Evolutionary conservation across 2,888 invertebrate genomes (phyloP), one percentile per base, ranked within the genome.

Genomic region (Drosophila mettleri): DNA sequence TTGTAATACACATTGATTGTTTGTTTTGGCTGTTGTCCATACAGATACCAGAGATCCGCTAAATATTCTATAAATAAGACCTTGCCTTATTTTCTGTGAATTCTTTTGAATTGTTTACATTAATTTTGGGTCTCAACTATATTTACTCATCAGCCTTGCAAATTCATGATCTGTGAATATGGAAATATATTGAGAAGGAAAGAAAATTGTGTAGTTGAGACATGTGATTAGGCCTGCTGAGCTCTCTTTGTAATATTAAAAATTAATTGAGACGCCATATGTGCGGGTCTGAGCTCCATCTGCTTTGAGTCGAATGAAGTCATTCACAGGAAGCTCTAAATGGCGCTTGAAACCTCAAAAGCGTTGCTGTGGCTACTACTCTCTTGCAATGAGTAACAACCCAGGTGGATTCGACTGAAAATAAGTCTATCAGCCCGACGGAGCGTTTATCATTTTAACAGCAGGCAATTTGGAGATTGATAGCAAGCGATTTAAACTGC

Each of bases 391-490:
- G 27, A 16, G 16, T 27, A 52, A 29, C 36, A 16, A 14, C 24
- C 54, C 33, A 64, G 64, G 60, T 74, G 71, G 34, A 36, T 14
- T 16, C 7, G 39, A 46, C 54, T 34, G 43, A 69, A 71, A 41
- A n/a, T 14, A 60, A 59, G 63, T 63, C 71, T 53, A 49, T 62
- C 38, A 53, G 31, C 43, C 61, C 62, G 73, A 62, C 55, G 57
- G 53, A 71, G 48, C 68, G 69, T 87, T 80, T 78, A 84, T 87
- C 81, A 81, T 78, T 84, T 87, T 80, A 84, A 84, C 74, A 81
- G 81, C 64, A 62, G 31, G 78, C 78, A 74, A 84, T 81, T 84
- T 69, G 38, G 18, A 61, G 65, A 84, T 87, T 86, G 87, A 87
- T 78, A 63, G 81, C 69, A 66, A 69, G 52, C 63, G 61, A 70